Percentiles rank a stretch among this genome's conserved stretches.
phyloP scores from a whole-genome alignment of 2,113 vertebrate species.

The Apeltes quadracus region DNA sequence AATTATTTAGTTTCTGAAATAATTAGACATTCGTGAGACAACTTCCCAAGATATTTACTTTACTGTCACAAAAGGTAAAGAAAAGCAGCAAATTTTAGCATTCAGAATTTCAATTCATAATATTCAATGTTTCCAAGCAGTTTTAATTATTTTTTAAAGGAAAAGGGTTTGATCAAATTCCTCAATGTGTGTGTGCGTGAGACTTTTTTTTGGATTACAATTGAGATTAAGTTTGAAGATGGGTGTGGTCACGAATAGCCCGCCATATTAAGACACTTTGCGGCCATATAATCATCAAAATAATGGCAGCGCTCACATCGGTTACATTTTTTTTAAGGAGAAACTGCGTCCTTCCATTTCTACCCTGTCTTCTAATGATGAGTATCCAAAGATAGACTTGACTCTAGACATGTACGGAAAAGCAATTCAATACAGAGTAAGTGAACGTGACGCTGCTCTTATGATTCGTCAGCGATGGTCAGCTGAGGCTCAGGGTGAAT shows the following conservation, averaged over 20 bases:
- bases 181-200: not conserved
- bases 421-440: not conserved
- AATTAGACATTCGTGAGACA: not conserved
- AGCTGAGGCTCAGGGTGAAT: constrained; percentile 33
- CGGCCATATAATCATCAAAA: not conserved
- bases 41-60: not conserved
- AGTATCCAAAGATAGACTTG: not conserved
- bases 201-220: not conserved
- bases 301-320: not conserved
- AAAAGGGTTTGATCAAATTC: not conserved
- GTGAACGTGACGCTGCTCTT: not conserved
- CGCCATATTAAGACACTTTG: not conserved
- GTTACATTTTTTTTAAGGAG: not conserved
- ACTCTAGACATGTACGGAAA: not conserved
- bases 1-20: not conserved
- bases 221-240: not conserved
- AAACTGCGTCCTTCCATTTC: not conserved
- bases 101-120: not conserved
- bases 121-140: not conserved
- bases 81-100: too few species aligned
- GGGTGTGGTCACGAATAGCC: not conserved
- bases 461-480: constrained; percentile 21
- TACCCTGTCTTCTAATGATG: not conserved
- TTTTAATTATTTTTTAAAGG: constrained; percentile 3
- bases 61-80: not conserved